Evolutionary conservation across 2,888 invertebrate genomes (phyloP).

Genomic region (Morpho achilles): DNA sequence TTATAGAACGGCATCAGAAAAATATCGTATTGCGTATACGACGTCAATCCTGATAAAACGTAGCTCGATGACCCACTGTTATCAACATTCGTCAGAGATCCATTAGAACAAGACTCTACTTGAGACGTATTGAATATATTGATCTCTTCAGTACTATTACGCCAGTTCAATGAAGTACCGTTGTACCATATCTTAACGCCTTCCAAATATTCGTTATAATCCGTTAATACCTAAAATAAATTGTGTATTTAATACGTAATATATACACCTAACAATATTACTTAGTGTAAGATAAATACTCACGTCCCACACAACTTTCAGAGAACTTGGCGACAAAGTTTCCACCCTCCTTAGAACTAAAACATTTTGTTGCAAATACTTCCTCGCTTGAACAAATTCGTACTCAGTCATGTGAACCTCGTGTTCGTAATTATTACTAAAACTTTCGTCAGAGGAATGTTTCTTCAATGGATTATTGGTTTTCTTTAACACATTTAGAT

Average conservation of each 20-base stretch:
- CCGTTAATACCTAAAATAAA: slow-evolving; percentile 65
- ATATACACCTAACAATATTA: slow-evolving; percentile 16
- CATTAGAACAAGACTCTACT: slow-evolving; percentile 71
- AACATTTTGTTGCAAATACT: slow-evolving; percentile 88
- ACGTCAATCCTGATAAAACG: slow-evolving; percentile 86
- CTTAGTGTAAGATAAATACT: slow-evolving; percentile 47
- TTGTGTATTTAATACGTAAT: slow-evolving; percentile 5
- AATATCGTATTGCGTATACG: slow-evolving; percentile 94
- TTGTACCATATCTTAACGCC: slow-evolving; percentile 84
- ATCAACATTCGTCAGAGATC: slow-evolving; percentile 83
- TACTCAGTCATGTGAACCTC: slow-evolving; percentile 82
- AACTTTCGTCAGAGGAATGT: slow-evolving; percentile 49
- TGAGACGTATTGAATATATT: slow-evolving; percentile 47
- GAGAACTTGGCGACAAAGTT: slow-evolving; percentile 86
- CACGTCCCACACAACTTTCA: slow-evolving; percentile 91
- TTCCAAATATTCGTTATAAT: slow-evolving; percentile 80
- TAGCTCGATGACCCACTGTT: slow-evolving; percentile 86
- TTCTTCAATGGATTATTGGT: slow-evolving; percentile 61
- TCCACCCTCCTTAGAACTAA: slow-evolving; percentile 84
- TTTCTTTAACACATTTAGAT: slow-evolving; percentile 68
- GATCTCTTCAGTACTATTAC: slow-evolving; percentile 58
- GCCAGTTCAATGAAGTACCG: slow-evolving; percentile 69
- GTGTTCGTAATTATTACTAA: slow-evolving; percentile 55
- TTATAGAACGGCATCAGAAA: slow-evolving; percentile 93
- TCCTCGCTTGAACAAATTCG: slow-evolving; percentile 88